Evolutionary conservation across 1,140 invertebrate species (phyloP), one percentile per base, ranked within the genome.

Genomic region (Lepidurus packardi): DNA sequence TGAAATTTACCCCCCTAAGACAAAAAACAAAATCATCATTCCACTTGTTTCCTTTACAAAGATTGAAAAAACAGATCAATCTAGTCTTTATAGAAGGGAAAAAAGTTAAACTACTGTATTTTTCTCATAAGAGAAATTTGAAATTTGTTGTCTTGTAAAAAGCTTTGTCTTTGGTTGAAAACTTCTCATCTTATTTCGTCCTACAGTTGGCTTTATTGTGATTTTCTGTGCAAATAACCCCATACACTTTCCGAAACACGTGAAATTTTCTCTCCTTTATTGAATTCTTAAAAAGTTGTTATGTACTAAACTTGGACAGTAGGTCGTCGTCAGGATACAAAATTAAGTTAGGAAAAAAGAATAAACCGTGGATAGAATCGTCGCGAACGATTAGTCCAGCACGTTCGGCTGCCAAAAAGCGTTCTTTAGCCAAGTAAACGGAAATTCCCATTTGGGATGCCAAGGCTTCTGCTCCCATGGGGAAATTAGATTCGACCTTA

Each of bases 311-410:
- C 21, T 65, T 65, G 1, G 53, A 13, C 7, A 65, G 16, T 11
- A 65, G 8, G n/a, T 65, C 53, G 13, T 76, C 24, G 24, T 34
- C 21, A 11, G 75, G 41, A 16, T 42, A 42, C 43, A 73, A 42
- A 86, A 97, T 93, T 53, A 90, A 85, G 89, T 98, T 98, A 1
- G 93, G 92, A 88, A 94, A 98, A 87, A 98, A 98, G 81, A 92
- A 87, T 42, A 98, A 85, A 53, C 95, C 95, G 88, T 98, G 94
- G 78, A 97, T 92, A 0, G 93, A 93, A 84, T 98, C 96, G 86
- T 98, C 97, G 80, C 96, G 88, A 83, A 96, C 98, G n/a, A 92
- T 90, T 81, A 90, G 88, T 1, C 95, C 96, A 82, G 89, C 86
- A 81, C 91, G 91, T 86, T 98, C 96, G 7, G 93, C 90, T 13